These are phyloP conservation scores for Pterocles orientalis DNA, from an alignment of 2,113 vertebrate genomes.

Conservation along the genomic window DNA sequence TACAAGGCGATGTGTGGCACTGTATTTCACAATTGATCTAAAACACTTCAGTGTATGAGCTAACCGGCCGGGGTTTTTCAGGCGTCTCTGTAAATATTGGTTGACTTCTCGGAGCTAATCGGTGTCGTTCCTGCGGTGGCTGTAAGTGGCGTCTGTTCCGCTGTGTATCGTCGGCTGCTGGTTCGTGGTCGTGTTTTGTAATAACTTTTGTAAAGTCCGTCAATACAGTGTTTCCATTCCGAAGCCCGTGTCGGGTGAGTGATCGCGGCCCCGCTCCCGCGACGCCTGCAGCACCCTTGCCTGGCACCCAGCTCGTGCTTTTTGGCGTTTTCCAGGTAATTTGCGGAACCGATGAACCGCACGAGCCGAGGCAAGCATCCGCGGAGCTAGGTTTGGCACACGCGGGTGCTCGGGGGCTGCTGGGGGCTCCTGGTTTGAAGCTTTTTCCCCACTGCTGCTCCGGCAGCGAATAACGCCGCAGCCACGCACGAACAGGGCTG, in stretches of 20 bases:
- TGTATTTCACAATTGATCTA: conserved; percentile 46
- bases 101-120: conserved; percentile 12
- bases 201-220: conserved; percentile 52
- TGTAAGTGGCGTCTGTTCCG: conserved; percentile 47
- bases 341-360: neutral
- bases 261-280: fast-evolving
- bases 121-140: conserved; percentile 51
- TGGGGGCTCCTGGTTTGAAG: neutral
- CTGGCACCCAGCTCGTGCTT: neutral
- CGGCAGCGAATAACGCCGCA: fast-evolving
- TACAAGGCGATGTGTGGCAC: conserved; percentile 43
- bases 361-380: neutral
- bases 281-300: neutral
- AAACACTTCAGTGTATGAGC: conserved; percentile 2
- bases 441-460: neutral
- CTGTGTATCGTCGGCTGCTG: conserved; percentile 58
- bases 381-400: neutral
- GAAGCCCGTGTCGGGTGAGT: neutral
- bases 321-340: neutral
- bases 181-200: conserved; percentile 59
- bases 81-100: conserved; percentile 57
- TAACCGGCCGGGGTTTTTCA: neutral
- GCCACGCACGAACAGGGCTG: fast-evolving
- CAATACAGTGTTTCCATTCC: conserved; percentile 59
- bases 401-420: neutral